phyloP scores from a whole-genome alignment of 2,888 invertebrate species.

The Aphrophora alni region DNA sequence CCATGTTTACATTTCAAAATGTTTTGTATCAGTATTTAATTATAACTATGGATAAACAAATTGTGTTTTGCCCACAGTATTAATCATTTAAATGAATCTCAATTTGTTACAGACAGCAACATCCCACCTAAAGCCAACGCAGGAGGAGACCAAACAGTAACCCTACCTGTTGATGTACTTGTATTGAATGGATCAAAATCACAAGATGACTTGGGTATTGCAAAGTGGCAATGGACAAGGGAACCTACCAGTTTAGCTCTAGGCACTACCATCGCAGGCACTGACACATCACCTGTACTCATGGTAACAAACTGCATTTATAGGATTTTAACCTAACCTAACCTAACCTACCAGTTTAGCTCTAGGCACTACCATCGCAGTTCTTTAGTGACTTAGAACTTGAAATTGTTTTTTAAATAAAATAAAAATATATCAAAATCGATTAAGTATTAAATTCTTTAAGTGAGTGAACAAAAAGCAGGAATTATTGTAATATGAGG shows the following conservation, averaged over 20 bases:
- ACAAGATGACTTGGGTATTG: constrained; percentile 85
- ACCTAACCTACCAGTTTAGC: constrained; percentile 73
- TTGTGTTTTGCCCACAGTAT: too few relatives aligned
- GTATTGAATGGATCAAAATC: constrained; percentile 85
- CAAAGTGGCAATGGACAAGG: constrained; percentile 83
- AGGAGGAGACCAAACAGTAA: constrained; percentile 81
- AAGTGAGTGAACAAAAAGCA: too few relatives aligned
- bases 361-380: constrained; percentile 79
- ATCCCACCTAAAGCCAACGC: constrained; percentile 88
- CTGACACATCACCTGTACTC: constrained; percentile 78
- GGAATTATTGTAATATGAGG: too few relatives aligned
- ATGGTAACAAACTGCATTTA: constrained; percentile 56
- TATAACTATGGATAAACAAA: too few relatives aligned
- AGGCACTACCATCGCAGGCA: constrained; percentile 78
- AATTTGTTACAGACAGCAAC: constrained; percentile 74
- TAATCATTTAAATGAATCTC: too few relatives aligned
- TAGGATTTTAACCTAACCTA: too few relatives aligned
- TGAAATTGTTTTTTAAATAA: too few relatives aligned
- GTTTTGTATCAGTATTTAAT: too few relatives aligned
- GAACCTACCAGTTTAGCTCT: constrained; percentile 80
- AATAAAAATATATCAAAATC: too few relatives aligned
- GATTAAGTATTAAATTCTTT: too few relatives aligned
- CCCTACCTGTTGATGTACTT: constrained; percentile 76
- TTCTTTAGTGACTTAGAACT: too few relatives aligned
- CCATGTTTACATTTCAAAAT: too few relatives aligned